These are phyloP conservation scores for Reinhardtius hippoglossoides DNA, from an alignment of 2,113 vertebrate species.

Conservation along the genomic window DNA sequence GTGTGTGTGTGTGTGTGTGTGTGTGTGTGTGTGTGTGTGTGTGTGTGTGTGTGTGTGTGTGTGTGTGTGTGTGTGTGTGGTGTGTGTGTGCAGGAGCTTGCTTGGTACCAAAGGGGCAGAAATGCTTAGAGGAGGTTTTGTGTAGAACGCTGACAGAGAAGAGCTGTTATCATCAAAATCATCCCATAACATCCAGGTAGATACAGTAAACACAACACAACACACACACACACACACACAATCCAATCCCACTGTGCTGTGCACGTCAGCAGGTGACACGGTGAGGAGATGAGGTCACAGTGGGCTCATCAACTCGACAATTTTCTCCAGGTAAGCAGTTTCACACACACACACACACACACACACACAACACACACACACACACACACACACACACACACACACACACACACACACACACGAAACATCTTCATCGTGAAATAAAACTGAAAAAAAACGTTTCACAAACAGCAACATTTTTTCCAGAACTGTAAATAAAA, in stretches of 20 bases:
- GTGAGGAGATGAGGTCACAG: constrained; percentile 43
- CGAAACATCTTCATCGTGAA: not conserved
- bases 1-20: too few relatives aligned
- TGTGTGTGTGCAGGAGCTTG: constrained; percentile 10
- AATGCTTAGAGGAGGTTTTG: constrained; percentile 55
- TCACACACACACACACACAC: constrained; percentile 5
- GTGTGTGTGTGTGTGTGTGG: constrained; percentile 19
- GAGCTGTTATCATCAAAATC: constrained; percentile 60
- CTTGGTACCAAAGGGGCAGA: constrained; percentile 24
- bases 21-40: not conserved
- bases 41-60: constrained; percentile 6
- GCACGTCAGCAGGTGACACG: constrained; percentile 61
- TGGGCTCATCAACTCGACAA: constrained; percentile 52
- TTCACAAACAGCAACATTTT: not conserved
- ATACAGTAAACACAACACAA: constrained; percentile 9
- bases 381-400: constrained; percentile 6
- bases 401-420: constrained; percentile 10
- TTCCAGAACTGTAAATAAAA: too few relatives aligned
- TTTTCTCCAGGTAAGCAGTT: constrained; percentile 57
- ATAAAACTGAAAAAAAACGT: not conserved
- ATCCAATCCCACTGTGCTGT: constrained; percentile 32
- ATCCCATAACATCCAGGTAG: constrained; percentile 55
- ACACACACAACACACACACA: too few relatives aligned
- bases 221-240: constrained; percentile 6
- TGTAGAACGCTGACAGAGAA: constrained; percentile 57